phyloP scores from a whole-genome alignment of 2,113 vertebrate genomes.

The Rutilus rutilus region DNA sequence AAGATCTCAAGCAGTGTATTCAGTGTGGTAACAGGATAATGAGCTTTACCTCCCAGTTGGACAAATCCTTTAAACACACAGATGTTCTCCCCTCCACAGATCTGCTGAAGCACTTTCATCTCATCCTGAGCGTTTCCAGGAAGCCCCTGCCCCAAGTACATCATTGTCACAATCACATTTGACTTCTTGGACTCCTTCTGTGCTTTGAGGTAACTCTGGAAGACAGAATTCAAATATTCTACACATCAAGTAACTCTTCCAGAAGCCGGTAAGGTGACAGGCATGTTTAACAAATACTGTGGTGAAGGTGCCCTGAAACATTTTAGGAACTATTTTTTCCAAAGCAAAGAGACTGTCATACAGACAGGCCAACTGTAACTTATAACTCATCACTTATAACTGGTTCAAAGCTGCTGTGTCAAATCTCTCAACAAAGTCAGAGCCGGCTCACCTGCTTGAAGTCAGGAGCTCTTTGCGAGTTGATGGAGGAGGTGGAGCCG shows the following conservation, averaged over 20 bases:
- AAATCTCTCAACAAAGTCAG: constrained; percentile 29
- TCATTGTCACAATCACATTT: constrained; percentile 77
- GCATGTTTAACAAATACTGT: neutral
- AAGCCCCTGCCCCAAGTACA: constrained; percentile 72
- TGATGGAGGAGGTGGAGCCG: constrained; percentile 69
- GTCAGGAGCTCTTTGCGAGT: constrained; percentile 62
- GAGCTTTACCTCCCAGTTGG: constrained; percentile 73
- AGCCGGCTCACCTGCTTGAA: constrained; percentile 62
- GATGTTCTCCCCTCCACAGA: constrained; percentile 79
- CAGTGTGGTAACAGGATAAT: neutral
- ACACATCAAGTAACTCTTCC: too few relatives aligned
- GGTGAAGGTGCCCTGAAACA: neutral
- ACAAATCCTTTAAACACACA: constrained; percentile 79
- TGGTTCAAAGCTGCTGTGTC: neutral
- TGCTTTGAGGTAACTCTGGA: constrained; percentile 64
- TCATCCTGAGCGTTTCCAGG: constrained; percentile 67
- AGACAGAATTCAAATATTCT: neutral
- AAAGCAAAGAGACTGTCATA: neutral
- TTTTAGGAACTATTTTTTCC: neutral
- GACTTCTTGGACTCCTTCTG: constrained; percentile 70
- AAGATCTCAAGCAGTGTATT: neutral
- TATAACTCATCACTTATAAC: neutral
- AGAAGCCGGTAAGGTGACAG: neutral
- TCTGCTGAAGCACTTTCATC: constrained; percentile 79
- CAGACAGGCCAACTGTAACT: neutral